Percentiles rank a stretch among this genome's conserved stretches.
These are phyloP conservation scores for Zeuzera pyrina DNA, from an alignment of 2,888 invertebrate species.

Conservation along the genomic window DNA sequence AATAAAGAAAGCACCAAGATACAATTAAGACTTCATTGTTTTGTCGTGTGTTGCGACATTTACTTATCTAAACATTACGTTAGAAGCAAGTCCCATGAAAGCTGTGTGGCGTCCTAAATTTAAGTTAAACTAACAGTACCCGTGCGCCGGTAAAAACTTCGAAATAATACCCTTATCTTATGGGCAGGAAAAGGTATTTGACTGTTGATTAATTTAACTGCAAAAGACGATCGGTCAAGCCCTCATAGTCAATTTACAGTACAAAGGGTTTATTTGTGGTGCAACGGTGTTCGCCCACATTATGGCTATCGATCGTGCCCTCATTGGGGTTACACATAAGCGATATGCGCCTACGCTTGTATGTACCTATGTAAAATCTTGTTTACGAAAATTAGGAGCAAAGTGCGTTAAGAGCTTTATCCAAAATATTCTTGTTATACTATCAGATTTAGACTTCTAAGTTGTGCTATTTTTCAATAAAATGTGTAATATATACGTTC, in stretches of 20 bases:
- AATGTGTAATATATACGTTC: too few species aligned
- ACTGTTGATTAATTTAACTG: slow-evolving; percentile 49
- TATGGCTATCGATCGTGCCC: slow-evolving; percentile 55
- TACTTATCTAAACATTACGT: slow-evolving; percentile 49
- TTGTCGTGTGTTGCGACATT: slow-evolving; percentile 50
- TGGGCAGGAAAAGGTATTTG: too few species aligned
- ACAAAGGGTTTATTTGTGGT: slow-evolving; percentile 64
- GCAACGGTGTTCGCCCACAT: slow-evolving; percentile 55
- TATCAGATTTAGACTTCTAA: too few species aligned
- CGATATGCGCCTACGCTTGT: slow-evolving; percentile 45
- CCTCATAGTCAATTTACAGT: slow-evolving; percentile 58
- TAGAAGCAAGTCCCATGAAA: slow-evolving; percentile 31
- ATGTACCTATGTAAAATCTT: too few species aligned
- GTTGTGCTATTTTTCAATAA: too few species aligned
- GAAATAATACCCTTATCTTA: slow-evolving; percentile 15
- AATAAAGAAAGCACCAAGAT: slow-evolving; percentile 38
- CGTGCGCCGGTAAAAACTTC: slow-evolving; percentile 15
- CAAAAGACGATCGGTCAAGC: slow-evolving; percentile 56
- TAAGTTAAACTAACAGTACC: slow-evolving; percentile 32
- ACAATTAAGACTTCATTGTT: slow-evolving; percentile 66
- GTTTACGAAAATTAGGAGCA: too few species aligned
- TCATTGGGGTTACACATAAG: slow-evolving; percentile 40
- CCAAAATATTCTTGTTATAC: too few species aligned
- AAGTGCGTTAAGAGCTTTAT: too few species aligned
- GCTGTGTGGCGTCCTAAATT: slow-evolving; percentile 32